Evolutionary conservation across 2,113 vertebrate species (phyloP).

Genomic region (Tachuris rubrigastra): DNA sequence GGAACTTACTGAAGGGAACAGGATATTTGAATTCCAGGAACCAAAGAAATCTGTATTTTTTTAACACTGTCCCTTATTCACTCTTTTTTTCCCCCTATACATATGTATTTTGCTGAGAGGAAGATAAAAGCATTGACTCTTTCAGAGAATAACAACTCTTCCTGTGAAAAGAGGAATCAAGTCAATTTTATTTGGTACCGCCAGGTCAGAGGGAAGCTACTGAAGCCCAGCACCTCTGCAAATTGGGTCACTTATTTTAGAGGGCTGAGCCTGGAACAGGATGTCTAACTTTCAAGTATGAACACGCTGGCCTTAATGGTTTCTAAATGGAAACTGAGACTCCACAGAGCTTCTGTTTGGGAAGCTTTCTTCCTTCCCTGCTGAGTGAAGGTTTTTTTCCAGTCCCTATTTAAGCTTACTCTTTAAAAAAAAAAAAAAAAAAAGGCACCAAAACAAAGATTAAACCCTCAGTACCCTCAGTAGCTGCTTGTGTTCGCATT

Average conservation of each 20-base stretch:
- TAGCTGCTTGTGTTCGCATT: background rate
- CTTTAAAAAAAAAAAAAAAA: background rate
- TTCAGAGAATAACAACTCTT: conserved; percentile 10
- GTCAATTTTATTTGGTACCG: background rate
- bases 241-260: conserved; percentile 61
- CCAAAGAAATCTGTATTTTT: background rate
- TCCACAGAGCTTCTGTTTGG: conserved; percentile 23
- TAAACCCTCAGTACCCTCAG: background rate
- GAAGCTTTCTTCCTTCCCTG: background rate
- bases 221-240: background rate
- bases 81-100: background rate
- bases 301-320: conserved; percentile 32
- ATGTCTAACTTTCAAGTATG: conserved; percentile 45
- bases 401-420: conserved; percentile 7
- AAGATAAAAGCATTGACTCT: background rate
- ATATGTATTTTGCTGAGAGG: background rate
- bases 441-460: background rate
- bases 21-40: background rate
- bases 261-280: conserved; percentile 42
- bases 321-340: conserved; percentile 45
- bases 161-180: background rate
- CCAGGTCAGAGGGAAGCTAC: conserved; percentile 5
- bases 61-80: background rate
- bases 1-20: background rate
- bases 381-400: conserved; percentile 25